phyloP scores from a whole-genome alignment of 1,140 invertebrate genomes.

The Harlomillsia oculata region DNA sequence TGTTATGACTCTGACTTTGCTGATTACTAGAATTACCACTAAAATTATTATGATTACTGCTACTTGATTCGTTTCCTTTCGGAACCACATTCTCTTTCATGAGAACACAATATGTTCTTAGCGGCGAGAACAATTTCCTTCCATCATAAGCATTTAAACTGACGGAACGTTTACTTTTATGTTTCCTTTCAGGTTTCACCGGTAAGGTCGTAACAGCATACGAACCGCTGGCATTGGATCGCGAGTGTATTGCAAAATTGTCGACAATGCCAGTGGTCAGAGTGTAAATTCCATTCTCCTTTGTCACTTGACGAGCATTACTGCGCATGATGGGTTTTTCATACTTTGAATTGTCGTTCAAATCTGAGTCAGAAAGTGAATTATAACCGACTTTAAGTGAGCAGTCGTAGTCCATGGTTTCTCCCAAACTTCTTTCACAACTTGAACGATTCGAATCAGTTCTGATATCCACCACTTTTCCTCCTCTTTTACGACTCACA shows the following conservation, averaged over 20 bases:
- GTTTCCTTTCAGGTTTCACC: slow-evolving; percentile 24
- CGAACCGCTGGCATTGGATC: not conserved
- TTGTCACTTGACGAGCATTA: not conserved
- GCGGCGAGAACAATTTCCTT: slow-evolving; percentile 25
- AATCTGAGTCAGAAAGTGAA: slow-evolving; percentile 20
- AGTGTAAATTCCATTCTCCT: not conserved
- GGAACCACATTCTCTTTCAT: slow-evolving; percentile 26
- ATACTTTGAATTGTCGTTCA: slow-evolving; percentile 19
- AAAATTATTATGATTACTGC: not conserved
- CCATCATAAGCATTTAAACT: slow-evolving; percentile 30
- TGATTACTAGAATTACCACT: slow-evolving; percentile 7
- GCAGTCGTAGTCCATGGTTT: slow-evolving; percentile 27
- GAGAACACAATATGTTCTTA: slow-evolving; percentile 27
- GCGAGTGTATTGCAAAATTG: not conserved
- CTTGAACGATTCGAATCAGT: slow-evolving; percentile 28
- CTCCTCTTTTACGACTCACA: not conserved
- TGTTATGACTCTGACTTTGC: slow-evolving; percentile 7
- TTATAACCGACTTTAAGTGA: not conserved
- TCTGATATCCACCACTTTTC: not conserved
- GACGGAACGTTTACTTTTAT: slow-evolving; percentile 21
- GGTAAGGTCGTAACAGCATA: not conserved
- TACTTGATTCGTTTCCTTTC: not conserved
- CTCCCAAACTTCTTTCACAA: slow-evolving; percentile 30
- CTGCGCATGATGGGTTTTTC: too few species aligned
- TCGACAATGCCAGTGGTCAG: not conserved